These are phyloP conservation scores for Gibbula magus DNA, from an alignment of 2,888 invertebrate species.

Conservation along the genomic window DNA sequence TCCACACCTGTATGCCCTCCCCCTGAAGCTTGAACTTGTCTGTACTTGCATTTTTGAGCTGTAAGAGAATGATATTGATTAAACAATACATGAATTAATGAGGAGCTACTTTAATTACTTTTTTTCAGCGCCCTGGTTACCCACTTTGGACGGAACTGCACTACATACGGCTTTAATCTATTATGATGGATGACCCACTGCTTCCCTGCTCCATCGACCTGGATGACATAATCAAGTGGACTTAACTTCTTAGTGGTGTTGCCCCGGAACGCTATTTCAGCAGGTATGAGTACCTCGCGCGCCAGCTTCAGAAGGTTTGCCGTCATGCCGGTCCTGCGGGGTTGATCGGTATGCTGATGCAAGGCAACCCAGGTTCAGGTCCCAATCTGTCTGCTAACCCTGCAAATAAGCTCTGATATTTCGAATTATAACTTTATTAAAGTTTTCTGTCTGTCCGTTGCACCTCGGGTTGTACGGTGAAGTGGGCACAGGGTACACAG, in stretches of 20 bases:
- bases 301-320: too few species aligned
- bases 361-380: too few species aligned
- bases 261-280: too few species aligned
- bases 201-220: background rate
- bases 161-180: background rate
- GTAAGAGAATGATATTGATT: background rate
- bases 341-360: too few species aligned
- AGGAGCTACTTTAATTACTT: background rate
- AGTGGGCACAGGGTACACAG: too few species aligned
- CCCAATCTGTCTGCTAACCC: too few species aligned
- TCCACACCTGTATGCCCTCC: background rate
- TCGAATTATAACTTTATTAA: too few species aligned
- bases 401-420: too few species aligned
- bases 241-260: background rate
- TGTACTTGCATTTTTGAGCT: background rate
- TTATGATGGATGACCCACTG: background rate
- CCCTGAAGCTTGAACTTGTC: background rate
- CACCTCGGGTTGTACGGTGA: too few species aligned
- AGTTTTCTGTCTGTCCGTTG: too few species aligned
- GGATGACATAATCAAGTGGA: background rate
- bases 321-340: too few species aligned
- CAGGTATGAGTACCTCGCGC: too few species aligned
- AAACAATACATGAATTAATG: background rate
- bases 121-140: background rate
- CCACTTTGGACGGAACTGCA: background rate